Percentiles rank a stretch among this genome's conserved stretches.
These are phyloP conservation scores for Teleopsis dalmanni DNA, from an alignment of 1,140 invertebrate genomes.

Conservation along the genomic window DNA sequence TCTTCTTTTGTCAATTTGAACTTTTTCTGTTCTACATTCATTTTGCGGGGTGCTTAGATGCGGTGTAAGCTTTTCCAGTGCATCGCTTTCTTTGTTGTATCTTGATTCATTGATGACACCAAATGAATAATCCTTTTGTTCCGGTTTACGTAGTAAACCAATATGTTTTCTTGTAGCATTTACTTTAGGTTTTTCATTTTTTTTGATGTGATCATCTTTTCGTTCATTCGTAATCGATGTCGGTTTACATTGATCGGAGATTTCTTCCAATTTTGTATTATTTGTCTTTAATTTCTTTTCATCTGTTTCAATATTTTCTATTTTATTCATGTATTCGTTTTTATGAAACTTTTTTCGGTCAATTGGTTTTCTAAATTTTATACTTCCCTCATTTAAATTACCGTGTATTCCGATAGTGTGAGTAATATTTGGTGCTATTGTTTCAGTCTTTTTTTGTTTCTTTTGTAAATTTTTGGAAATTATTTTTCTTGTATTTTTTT, in stretches of 20 bases:
- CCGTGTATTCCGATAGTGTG: too few species aligned
- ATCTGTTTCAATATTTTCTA: not conserved
- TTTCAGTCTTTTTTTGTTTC: not conserved
- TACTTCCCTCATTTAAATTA: too few species aligned
- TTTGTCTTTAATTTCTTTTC: not conserved
- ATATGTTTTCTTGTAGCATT: conserved; percentile 3
- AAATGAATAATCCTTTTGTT: conserved; percentile 13
- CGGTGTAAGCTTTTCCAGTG: conserved; percentile 7
- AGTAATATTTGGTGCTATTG: not conserved
- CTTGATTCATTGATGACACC: conserved; percentile 4
- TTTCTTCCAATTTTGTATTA: not conserved
- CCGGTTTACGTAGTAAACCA: conserved; percentile 12
- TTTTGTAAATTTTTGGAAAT: conserved; percentile 16
- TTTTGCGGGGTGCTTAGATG: not conserved
- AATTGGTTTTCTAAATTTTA: not conserved
- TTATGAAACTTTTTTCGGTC: not conserved
- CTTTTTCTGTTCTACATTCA: not conserved
- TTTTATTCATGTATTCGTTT: not conserved
- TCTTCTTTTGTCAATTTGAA: not conserved
- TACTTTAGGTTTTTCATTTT: not conserved
- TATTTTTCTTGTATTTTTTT: conserved; percentile 15
- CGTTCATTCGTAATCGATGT: not conserved
- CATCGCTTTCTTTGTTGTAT: conserved; percentile 14
- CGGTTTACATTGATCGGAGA: not conserved
- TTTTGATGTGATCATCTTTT: not conserved